These are phyloP conservation scores for Sebastes kiyomatsui DNA, from an alignment of 2,797 vertebrate genomes.

Conservation along the genomic window DNA sequence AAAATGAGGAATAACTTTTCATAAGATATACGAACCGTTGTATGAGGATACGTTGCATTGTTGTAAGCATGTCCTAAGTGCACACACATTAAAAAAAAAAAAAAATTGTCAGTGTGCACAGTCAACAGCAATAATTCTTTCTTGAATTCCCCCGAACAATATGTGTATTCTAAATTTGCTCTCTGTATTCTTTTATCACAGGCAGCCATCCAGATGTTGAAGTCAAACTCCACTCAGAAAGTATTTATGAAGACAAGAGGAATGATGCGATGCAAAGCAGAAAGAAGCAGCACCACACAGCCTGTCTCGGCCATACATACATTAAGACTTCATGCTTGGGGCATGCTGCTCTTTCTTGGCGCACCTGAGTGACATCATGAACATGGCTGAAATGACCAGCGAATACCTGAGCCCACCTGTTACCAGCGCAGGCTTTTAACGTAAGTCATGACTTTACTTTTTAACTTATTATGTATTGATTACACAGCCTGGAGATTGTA, in stretches of 20 bases:
- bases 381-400: background rate
- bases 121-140: background rate
- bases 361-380: slow-evolving; percentile 9
- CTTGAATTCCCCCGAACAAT: background rate
- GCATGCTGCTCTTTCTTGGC: background rate
- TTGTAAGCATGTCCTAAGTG: background rate
- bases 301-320: background rate
- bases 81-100: background rate
- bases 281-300: slow-evolving; percentile 20
- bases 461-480: background rate
- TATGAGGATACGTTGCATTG: too few species aligned
- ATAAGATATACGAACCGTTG: too few species aligned
- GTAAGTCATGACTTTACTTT: slow-evolving; percentile 34
- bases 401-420: background rate
- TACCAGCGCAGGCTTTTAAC: background rate
- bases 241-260: background rate
- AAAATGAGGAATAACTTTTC: too few species aligned
- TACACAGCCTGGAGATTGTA: background rate
- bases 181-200: slow-evolving; percentile 18
- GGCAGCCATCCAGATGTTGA: slow-evolving; percentile 13
- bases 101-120: background rate
- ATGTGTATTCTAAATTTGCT: background rate
- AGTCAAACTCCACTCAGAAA: background rate
- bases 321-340: background rate
- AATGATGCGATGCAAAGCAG: slow-evolving; percentile 5